Base-by-base conservation (phyloP, 2,797 vertebrate genomes). In the Lepus oiostolus region DNA sequence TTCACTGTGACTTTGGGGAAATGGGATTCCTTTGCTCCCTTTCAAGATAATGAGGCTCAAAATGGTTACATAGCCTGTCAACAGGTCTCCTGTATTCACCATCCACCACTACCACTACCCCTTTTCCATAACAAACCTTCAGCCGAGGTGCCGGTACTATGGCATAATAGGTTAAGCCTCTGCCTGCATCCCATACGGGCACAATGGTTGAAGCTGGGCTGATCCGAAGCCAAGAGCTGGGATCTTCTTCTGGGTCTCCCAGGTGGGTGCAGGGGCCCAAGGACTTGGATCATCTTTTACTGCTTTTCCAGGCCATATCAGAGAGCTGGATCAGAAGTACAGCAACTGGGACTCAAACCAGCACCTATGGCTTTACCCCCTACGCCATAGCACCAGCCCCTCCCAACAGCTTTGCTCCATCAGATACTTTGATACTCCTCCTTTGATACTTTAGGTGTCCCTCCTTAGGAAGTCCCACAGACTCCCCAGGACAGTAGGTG, bases 1-100 rank as follows among this genome's bases (percentile, higher is more conserved):
- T 35, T 42, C 62, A 62, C 7, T 6, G 4, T n/a, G 19, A 67
- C 26, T 82, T 92, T 82, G n/a, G 4, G 42, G 24, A 88, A 79
- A 90, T 82, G 9, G 17, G 38, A 67, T 88, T 88, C 76, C n/a
- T 11, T 22, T 32, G 35, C 16, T 58, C 50, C 32, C 50, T 92
- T 92, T 81, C 9, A 92, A 68, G 88, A 80, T 88, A 93, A 30
- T 22, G 21, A 24, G 32, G 8, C 50, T 83, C n/a, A 38, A 13
- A 84, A 84, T 30, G 30, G 26, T n/a, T n/a, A 26, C 10, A 5
- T 17, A n/a, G 17, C 3, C 10, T 79, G 13, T 81, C 47, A 10
- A 7, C 0, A n/a, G 35, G 47, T 62, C 26, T 84, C 19, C 14
- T 88, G 14, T 11, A 9, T 54, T 50, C 62, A 77, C 54, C 2